Conservation (phyloP, 2,113 vertebrate genomes). For the Nematolebias whitei region DNA sequence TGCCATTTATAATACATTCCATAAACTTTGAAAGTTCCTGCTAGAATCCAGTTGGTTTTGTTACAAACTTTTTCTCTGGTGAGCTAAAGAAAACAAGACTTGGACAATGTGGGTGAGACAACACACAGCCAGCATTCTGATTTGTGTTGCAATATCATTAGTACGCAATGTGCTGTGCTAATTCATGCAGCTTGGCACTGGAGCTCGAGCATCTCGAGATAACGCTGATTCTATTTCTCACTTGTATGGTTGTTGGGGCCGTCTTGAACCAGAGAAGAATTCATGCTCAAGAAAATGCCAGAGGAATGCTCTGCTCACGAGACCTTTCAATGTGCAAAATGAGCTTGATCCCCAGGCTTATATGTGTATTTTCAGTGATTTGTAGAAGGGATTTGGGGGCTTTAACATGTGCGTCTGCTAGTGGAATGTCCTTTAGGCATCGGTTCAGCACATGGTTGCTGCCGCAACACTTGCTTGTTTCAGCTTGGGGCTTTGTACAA, state of each 20-base stretch:
- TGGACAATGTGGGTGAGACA: slow-evolving; percentile 17
- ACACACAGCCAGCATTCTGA: slow-evolving; percentile 59
- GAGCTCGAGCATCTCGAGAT: slow-evolving; percentile 47
- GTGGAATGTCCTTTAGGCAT: slow-evolving; percentile 64
- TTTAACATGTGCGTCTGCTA: slow-evolving; percentile 69
- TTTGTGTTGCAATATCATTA: slow-evolving; percentile 55
- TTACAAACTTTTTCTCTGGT: slow-evolving; percentile 21
- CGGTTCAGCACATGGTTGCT: slow-evolving; percentile 42
- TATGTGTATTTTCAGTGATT: slow-evolving; percentile 76
- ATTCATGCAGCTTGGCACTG: slow-evolving; percentile 62
- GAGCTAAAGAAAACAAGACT: not conserved
- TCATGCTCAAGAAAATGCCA: slow-evolving; percentile 55
- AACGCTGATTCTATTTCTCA: slow-evolving; percentile 57
- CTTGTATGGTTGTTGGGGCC: slow-evolving; percentile 44
- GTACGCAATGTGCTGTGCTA: slow-evolving; percentile 54
- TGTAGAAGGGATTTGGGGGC: slow-evolving; percentile 76
- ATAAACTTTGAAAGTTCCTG: not conserved
- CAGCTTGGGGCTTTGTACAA: slow-evolving; percentile 6
- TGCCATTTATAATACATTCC: slow-evolving; percentile 18
- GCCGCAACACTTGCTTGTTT: slow-evolving; percentile 63
- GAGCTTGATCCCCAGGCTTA: slow-evolving; percentile 77
- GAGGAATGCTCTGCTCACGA: slow-evolving; percentile 64
- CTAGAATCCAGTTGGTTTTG: slow-evolving; percentile 5
- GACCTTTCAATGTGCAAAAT: slow-evolving; percentile 73
- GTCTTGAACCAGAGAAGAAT: slow-evolving; percentile 44